Evolutionary conservation across 2,888 invertebrate genomes (phyloP).

Genomic region (Subacronicta megacephala): DNA sequence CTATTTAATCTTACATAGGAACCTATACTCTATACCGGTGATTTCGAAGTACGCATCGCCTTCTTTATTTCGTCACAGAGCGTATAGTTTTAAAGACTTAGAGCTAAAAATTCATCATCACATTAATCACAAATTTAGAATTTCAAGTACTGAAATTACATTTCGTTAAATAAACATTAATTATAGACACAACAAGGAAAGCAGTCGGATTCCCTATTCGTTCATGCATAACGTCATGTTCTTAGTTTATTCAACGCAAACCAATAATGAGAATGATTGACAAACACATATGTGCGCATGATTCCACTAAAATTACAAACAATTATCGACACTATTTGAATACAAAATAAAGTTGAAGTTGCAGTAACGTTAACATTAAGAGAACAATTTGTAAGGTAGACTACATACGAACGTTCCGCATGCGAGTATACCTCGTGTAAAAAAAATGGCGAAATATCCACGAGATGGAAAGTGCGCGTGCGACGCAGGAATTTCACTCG

Average conservation of each 20-base stretch:
- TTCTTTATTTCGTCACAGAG: constrained; percentile 27
- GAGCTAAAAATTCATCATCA: constrained; percentile 2
- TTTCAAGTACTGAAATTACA: constrained; percentile 25
- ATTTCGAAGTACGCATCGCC: constrained; percentile 18
- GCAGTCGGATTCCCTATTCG: constrained; percentile 65
- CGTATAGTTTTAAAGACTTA: constrained; percentile 10
- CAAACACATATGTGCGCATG: constrained; percentile 23
- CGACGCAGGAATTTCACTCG: constrained; percentile 72
- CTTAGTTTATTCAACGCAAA: constrained; percentile 48
- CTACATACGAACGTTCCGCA: constrained; percentile 53
- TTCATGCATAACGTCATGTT: constrained; percentile 62
- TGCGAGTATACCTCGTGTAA: constrained; percentile 22
- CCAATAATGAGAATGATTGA: constrained; percentile 34
- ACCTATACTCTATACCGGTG: constrained; percentile 1
- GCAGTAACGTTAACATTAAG: not conserved
- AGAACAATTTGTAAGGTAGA: constrained; percentile 28
- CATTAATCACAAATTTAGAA: constrained; percentile 13
- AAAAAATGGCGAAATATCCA: constrained; percentile 70
- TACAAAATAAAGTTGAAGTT: not conserved
- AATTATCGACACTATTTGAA: constrained; percentile 2
- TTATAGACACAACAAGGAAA: constrained; percentile 56
- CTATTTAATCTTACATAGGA: not conserved
- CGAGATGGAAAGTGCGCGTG: constrained; percentile 85
- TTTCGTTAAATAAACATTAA: constrained; percentile 43
- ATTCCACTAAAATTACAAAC: constrained; percentile 7